phyloP scores from a whole-genome alignment of 2,888 invertebrate genomes.

The Sclerodermus sp. region DNA sequence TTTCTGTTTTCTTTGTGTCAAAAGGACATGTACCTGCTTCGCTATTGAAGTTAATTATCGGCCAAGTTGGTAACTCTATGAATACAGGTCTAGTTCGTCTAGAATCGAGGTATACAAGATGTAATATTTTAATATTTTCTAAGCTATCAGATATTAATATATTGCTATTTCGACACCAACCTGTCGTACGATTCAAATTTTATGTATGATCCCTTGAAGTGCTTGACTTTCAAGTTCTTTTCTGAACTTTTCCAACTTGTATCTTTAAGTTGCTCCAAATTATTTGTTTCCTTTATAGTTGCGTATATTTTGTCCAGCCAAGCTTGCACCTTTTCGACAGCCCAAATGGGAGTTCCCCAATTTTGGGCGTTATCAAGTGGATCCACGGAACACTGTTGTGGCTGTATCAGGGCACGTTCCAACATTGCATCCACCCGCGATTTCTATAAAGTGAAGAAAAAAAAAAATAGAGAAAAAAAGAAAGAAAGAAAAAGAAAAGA shows the following conservation, averaged over 20 bases:
- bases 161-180: constrained; percentile 50
- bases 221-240: constrained; percentile 60
- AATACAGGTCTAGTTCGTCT: constrained; percentile 66
- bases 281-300: constrained; percentile 56
- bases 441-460: constrained; percentile 55
- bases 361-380: constrained; percentile 61
- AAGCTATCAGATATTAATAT: neutral
- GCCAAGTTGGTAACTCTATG: constrained; percentile 68
- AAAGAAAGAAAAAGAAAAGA: neutral
- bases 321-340: constrained; percentile 58
- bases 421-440: constrained; percentile 81
- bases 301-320: constrained; percentile 69
- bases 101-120: constrained; percentile 4
- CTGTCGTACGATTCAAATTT: constrained; percentile 73
- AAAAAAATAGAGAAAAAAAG: constrained; percentile 13
- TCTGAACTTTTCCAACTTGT: constrained; percentile 27
- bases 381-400: constrained; percentile 59
- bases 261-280: constrained; percentile 24
- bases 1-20: constrained; percentile 40
- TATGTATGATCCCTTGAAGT: constrained; percentile 69
- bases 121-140: neutral
- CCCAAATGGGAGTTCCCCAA: constrained; percentile 62
- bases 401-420: constrained; percentile 66
- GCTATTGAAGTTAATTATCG: constrained; percentile 60
- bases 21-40: constrained; percentile 56